Evolutionary conservation across 2,113 vertebrate species (phyloP).

Genomic region (Sinocyclocheilus maitianheensis): DNA sequence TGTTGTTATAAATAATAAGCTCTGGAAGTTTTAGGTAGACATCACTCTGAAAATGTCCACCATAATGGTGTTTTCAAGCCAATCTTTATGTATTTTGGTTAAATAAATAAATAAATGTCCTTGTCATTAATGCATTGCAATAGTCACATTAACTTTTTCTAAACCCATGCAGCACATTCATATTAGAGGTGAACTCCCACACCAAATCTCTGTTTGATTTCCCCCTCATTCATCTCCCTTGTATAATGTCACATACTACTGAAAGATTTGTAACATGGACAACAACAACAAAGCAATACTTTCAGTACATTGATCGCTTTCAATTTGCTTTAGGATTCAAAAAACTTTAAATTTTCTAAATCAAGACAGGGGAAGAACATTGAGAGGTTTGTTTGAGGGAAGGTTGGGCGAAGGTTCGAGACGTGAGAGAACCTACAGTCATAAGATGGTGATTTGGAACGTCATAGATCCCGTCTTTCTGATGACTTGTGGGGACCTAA

Average conservation of each 20-base stretch:
- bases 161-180: constrained; percentile 65
- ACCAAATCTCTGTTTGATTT: constrained; percentile 70
- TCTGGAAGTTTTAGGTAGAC: not conserved
- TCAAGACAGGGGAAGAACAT: too few relatives aligned
- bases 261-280: not conserved
- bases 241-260: not conserved
- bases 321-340: not conserved
- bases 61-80: not conserved
- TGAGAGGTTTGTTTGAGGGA: constrained; percentile 73
- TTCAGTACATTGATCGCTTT: not conserved
- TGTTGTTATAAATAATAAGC: not conserved
- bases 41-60: not conserved
- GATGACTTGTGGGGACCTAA: constrained; percentile 97
- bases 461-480: constrained; percentile 99
- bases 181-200: constrained; percentile 55
- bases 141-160: not conserved
- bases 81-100: not conserved
- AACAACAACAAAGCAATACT: not conserved
- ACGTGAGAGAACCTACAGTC: constrained; percentile 87
- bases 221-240: not conserved
- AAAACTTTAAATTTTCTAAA: not conserved
- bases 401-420: constrained; percentile 61
- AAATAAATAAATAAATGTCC: not conserved
- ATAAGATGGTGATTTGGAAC: constrained; percentile 99
- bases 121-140: not conserved